Conservation (phyloP, 2,113 vertebrate species). For the Emydocephalus ijimae region DNA sequence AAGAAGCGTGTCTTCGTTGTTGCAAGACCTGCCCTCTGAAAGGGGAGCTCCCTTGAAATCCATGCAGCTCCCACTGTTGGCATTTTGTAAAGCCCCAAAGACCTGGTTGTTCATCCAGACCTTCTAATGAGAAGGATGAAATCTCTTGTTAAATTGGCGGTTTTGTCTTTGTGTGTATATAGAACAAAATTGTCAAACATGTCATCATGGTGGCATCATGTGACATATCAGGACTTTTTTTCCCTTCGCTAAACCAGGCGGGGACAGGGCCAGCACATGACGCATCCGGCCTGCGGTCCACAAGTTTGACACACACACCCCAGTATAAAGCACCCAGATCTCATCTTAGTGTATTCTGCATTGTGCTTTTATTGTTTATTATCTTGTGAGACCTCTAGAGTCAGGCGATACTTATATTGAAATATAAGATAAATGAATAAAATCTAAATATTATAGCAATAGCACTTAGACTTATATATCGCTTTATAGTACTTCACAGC, state of each 20-base stretch:
- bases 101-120: neutral
- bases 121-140: neutral
- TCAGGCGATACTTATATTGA: neutral
- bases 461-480: neutral
- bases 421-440: neutral
- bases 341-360: neutral
- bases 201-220: no score
- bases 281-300: no score
- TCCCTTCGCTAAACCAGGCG: no score
- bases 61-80: neutral
- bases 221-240: no score
- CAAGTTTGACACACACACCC: no score
- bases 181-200: neutral
- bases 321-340: neutral
- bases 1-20: neutral
- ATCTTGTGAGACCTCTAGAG: neutral
- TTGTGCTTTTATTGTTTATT: neutral
- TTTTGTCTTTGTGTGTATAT: neutral
- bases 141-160: neutral
- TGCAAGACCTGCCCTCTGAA: neutral
- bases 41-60: neutral
- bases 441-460: neutral
- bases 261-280: no score
- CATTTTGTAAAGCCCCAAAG: neutral
- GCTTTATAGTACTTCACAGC: no score